Percentiles rank a stretch among this genome's conserved stretches.
These are phyloP conservation scores for Anableps anableps DNA, from an alignment of 2,797 vertebrate genomes.

Conservation along the genomic window DNA sequence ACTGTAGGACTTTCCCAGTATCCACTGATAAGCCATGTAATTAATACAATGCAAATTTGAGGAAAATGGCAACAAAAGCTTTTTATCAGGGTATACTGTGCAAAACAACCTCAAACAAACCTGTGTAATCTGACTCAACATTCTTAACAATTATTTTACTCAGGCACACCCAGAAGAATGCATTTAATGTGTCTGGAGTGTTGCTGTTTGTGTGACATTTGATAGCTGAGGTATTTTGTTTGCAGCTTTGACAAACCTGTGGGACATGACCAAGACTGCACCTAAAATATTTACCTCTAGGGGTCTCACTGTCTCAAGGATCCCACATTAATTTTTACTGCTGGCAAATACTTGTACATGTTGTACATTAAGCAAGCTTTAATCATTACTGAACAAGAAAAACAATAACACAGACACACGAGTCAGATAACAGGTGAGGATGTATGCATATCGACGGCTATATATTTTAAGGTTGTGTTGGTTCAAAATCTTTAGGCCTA, in stretches of 20 bases:
- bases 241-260: constrained; percentile 31
- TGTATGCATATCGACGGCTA: too few relatives aligned
- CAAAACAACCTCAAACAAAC: neutral
- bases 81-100: neutral
- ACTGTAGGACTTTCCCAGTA: neutral
- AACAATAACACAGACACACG: neutral
- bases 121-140: constrained; percentile 1
- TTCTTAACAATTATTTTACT: neutral
- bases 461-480: too few relatives aligned
- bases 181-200: constrained; percentile 19
- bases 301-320: constrained; percentile 49
- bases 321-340: constrained; percentile 10
- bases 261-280: constrained; percentile 33
- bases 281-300: constrained; percentile 53
- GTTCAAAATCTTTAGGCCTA: neutral
- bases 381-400: constrained; percentile 8
- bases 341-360: constrained; percentile 12
- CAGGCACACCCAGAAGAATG: constrained; percentile 10
- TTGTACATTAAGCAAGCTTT: constrained; percentile 7
- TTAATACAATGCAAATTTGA: neutral
- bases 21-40: neutral
- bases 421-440: neutral
- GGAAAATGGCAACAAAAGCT: neutral
- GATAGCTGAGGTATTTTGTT: constrained; percentile 16
- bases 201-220: constrained; percentile 33